A percentile compares a stretch with the other conserved stretches of the same genome.
These are phyloP conservation scores for Aphidius gifuensis DNA, from an alignment of 1,140 invertebrate genomes.

Conservation along the genomic window DNA sequence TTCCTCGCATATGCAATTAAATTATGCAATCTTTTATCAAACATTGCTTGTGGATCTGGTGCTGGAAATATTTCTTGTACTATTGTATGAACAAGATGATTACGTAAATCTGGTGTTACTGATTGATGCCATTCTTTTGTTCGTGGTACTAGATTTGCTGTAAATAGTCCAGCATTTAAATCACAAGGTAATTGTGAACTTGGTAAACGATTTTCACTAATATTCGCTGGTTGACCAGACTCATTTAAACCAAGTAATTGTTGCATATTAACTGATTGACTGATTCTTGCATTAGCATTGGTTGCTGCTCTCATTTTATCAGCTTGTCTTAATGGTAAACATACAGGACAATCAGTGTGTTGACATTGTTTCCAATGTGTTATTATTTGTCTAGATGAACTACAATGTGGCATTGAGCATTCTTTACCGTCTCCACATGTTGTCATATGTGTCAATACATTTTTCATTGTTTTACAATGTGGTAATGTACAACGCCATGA, in stretches of 20 bases:
- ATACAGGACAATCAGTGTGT: conserved; percentile 93
- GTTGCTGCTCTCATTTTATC: conserved; percentile 73
- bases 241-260: conserved; percentile 53
- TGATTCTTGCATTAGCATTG: conserved; percentile 54
- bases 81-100: conserved; percentile 98
- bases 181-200: conserved; percentile 62
- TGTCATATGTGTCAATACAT: conserved; percentile 98
- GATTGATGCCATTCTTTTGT: conserved; percentile 97
- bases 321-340: conserved; percentile 93
- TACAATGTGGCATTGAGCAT: conserved; percentile 92
- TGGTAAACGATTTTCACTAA: conserved; percentile 45
- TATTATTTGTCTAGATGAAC: conserved; percentile 97
- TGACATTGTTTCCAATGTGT: conserved; percentile 99
- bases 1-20: conserved; percentile 96
- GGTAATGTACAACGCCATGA: conserved; percentile 83
- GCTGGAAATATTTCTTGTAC: conserved; percentile 99
- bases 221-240: conserved; percentile 38
- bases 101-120: conserved; percentile 94
- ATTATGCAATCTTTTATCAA: conserved; percentile 95
- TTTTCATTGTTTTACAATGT: conserved; percentile 99
- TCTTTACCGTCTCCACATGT: conserved; percentile 91
- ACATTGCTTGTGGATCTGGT: conserved; percentile 86
- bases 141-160: conserved; percentile 75
- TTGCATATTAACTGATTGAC: conserved; percentile 43
- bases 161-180: conserved; percentile 65